These are phyloP conservation scores for Helostoma temminkii DNA, from an alignment of 2,797 vertebrate genomes.

Conservation along the genomic window DNA sequence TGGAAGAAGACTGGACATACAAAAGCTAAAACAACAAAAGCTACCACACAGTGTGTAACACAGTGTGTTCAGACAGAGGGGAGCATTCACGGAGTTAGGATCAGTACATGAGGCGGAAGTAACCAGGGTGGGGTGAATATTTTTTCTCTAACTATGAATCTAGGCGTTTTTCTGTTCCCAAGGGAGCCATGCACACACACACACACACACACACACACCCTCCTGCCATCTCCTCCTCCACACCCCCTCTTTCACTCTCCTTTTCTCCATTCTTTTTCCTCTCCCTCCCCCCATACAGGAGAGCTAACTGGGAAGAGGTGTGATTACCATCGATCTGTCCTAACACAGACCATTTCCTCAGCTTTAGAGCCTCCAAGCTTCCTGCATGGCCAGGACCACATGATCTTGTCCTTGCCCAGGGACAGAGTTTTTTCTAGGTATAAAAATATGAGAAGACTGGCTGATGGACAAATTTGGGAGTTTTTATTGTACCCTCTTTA, in stretches of 20 bases:
- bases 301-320: constrained; percentile 64
- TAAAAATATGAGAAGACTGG: constrained; percentile 11
- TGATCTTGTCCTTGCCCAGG: constrained; percentile 41
- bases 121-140: constrained; percentile 34
- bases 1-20: not conserved
- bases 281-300: constrained; percentile 55
- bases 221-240: constrained; percentile 5
- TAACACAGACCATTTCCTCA: constrained; percentile 68
- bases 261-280: constrained; percentile 31
- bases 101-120: not conserved
- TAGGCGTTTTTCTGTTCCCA: constrained; percentile 57
- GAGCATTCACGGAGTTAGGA: constrained; percentile 26
- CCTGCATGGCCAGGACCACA: constrained; percentile 21
- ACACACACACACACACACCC: constrained; percentile 5
- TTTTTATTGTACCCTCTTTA: not conserved
- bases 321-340: constrained; percentile 78
- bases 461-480: not conserved
- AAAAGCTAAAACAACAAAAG: constrained; percentile 5
- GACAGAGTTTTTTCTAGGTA: constrained; percentile 15
- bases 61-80: constrained; percentile 22
- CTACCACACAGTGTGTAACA: no score
- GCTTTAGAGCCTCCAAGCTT: constrained; percentile 45
- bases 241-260: not conserved
- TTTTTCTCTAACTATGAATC: constrained; percentile 62
- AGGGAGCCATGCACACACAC: constrained; percentile 35